phyloP scores from a whole-genome alignment of 1,140 invertebrate genomes.

The Drosophila orosa region DNA sequence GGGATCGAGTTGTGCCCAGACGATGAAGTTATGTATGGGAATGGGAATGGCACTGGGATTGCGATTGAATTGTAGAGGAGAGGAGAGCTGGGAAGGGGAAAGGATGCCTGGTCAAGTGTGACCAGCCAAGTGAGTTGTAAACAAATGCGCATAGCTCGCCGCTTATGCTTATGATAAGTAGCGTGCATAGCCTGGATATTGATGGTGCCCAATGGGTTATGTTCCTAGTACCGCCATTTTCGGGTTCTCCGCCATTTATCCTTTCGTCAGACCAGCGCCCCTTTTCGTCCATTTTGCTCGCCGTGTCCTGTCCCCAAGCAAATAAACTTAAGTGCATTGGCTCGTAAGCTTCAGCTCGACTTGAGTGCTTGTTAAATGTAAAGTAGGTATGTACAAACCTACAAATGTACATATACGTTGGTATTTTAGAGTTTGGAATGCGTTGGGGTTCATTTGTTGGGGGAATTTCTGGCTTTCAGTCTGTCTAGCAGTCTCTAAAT shows the following conservation, averaged over 20 bases:
- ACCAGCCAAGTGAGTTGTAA: slow-evolving; percentile 75
- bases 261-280: background rate
- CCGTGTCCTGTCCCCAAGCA: slow-evolving; percentile 63
- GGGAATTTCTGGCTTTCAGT: slow-evolving; percentile 1
- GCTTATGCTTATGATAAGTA: slow-evolving; percentile 42
- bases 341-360: slow-evolving; percentile 42
- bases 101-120: slow-evolving; percentile 55
- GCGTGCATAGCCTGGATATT: slow-evolving; percentile 57
- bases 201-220: slow-evolving; percentile 42
- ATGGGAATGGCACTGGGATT: background rate
- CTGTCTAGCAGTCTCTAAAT: slow-evolving; percentile 27
- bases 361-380: slow-evolving; percentile 68
- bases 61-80: background rate
- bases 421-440: slow-evolving; percentile 44
- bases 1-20: slow-evolving; percentile 55
- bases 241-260: slow-evolving; percentile 7
- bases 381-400: slow-evolving; percentile 41
- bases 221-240: slow-evolving; percentile 26
- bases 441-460: slow-evolving; percentile 36
- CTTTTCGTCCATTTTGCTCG: background rate
- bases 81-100: background rate
- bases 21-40: slow-evolving; percentile 3
- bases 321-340: slow-evolving; percentile 75
- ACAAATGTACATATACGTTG: background rate
- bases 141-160: slow-evolving; percentile 49